Evolutionary conservation across 2,113 vertebrate species (phyloP), one percentile per base, ranked within the genome.

Genomic region (Callopanchax toddi): DNA sequence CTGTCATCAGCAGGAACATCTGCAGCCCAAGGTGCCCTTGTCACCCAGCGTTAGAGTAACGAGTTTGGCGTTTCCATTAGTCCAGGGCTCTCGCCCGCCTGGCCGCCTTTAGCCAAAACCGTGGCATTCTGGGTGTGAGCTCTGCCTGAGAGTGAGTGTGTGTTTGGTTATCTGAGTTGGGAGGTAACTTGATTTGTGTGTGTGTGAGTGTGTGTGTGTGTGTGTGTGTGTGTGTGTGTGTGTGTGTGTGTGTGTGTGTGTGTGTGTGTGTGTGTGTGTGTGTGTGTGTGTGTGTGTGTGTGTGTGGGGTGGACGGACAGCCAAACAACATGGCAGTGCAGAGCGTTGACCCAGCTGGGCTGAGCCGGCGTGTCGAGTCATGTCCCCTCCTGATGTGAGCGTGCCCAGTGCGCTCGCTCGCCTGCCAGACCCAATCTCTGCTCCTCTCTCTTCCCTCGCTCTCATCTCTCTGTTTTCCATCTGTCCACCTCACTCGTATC

Each of bases 11-110:
- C 86, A 82, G 76, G 89, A 92, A 92, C 91, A 92, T 92, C 91
- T 92, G 91, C 91, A 92, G 86, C 87, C 88, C 91, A 92, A 92
- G 91, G 91, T 92, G 91, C 91, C 90, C 91, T 92, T 92, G 91
- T 92, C 90, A 89, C 88, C 91, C 87, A 86, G 88, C 78, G 90
- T 91, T 91, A 91, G 89, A 92, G 89, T 89, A 90, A 91, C 90
- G 83, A 90, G 85, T 88, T 89, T 91, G 91, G 88, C 87, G 87
- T 91, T 89, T 92, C 89, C 90, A 91, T 92, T 90, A 91, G 85
- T 77, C 80, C 80, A 60, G 79, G 77, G 78, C 81, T 78, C 69
- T 86, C 67, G 83, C 85, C 81, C 34, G 80, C 76, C 76, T 43
- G 82, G 52, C 80, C 72, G 13, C 63, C 49, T 45, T 51, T 46